Percentiles rank a stretch among this genome's conserved stretches.
phyloP scores from a whole-genome alignment of 2,113 vertebrate species.

The Corynorhinus townsendii region DNA sequence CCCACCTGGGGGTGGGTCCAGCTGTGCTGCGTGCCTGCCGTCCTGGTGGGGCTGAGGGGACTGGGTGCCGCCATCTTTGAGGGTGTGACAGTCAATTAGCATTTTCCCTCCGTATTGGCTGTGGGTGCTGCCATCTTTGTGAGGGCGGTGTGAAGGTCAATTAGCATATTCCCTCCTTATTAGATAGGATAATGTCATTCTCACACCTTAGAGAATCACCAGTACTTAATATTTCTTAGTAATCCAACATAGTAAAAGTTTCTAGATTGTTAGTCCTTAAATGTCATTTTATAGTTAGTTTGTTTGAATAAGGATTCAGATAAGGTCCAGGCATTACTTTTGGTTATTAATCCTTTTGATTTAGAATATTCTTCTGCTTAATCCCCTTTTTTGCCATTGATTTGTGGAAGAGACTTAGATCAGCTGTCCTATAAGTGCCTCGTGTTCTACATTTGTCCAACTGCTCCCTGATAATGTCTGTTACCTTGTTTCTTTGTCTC shows the following conservation, averaged over 20 bases:
- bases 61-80: too few relatives aligned
- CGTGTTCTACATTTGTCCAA: accelerated
- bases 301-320: not conserved
- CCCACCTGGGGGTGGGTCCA: too few relatives aligned
- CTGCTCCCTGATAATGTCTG: not conserved
- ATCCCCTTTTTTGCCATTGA: not conserved
- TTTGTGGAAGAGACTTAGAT: not conserved
- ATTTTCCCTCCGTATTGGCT: too few relatives aligned
- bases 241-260: not conserved
- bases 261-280: not conserved
- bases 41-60: too few relatives aligned
- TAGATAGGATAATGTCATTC: not conserved
- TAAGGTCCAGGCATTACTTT: not conserved
- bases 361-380: not conserved
- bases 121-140: too few relatives aligned
- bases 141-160: too few relatives aligned
- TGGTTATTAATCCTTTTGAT: not conserved
- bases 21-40: too few relatives aligned
- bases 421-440: not conserved
- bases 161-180: too few relatives aligned
- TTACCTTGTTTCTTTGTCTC: not conserved
- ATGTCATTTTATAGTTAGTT: not conserved
- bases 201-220: not conserved
- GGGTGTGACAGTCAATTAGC: too few relatives aligned
- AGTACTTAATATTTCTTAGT: not conserved